Conservation (phyloP, 1,140 invertebrate species). For the Drosophila repletoides region DNA sequence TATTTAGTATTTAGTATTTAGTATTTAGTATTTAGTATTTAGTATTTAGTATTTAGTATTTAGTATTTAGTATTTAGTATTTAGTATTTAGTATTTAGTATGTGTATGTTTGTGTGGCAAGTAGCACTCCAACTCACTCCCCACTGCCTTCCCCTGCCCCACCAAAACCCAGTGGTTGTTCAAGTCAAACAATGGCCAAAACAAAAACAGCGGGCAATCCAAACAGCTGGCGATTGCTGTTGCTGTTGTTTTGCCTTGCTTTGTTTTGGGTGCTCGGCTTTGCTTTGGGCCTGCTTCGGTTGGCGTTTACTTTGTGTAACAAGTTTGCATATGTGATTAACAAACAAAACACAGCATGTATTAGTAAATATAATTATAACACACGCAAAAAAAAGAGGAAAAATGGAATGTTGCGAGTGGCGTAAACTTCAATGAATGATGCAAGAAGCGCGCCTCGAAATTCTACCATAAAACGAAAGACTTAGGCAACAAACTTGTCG, state of each 20-base stretch:
- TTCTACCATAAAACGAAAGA: slow-evolving; percentile 42
- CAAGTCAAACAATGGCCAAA: slow-evolving; percentile 26
- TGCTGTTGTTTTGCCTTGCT: slow-evolving; percentile 36
- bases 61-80: too few species aligned
- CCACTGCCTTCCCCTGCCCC: not conserved
- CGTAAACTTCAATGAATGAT: slow-evolving; percentile 22
- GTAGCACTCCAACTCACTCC: not conserved
- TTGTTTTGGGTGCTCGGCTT: slow-evolving; percentile 25
- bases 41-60: too few species aligned
- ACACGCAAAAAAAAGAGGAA: slow-evolving; percentile 20
- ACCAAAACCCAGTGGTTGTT: slow-evolving; percentile 14
- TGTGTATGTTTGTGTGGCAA: not conserved
- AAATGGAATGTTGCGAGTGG: slow-evolving; percentile 49
- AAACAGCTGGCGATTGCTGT: slow-evolving; percentile 34
- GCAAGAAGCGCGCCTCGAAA: slow-evolving; percentile 40
- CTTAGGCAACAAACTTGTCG: slow-evolving; percentile 37
- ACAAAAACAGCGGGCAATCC: slow-evolving; percentile 13
- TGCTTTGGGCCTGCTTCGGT: too few species aligned
- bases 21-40: too few species aligned
- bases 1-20: too few species aligned
- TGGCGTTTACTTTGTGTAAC: slow-evolving; percentile 62
- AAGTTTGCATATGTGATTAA: slow-evolving; percentile 79
- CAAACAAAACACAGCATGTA: slow-evolving; percentile 55
- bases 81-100: too few species aligned
- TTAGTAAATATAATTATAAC: slow-evolving; percentile 73